Conservation (phyloP, 2,888 invertebrate species). For the Anorthoa munda region DNA sequence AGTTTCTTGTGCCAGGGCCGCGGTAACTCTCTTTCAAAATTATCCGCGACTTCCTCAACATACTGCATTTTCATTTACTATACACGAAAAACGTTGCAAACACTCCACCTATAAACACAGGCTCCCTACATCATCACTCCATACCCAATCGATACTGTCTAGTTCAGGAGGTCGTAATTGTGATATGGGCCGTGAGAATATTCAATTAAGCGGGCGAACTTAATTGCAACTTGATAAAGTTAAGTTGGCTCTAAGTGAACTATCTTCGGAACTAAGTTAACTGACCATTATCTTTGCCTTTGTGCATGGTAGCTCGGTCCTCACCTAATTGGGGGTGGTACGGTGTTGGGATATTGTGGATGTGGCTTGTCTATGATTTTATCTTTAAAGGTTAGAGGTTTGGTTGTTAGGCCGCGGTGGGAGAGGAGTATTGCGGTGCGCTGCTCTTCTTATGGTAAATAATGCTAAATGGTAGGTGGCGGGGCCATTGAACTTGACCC, state of each 20-base stretch:
- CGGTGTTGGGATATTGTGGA: conserved; percentile 70
- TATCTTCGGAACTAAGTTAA: conserved; percentile 90
- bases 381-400: too few relatives aligned
- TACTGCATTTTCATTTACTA: background rate
- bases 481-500: too few relatives aligned
- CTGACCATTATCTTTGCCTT: conserved; percentile 91
- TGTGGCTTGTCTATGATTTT: conserved; percentile 44
- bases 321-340: conserved; percentile 85
- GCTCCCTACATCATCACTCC: conserved; percentile 25
- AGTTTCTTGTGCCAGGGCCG: too few relatives aligned
- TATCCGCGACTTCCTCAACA: background rate
- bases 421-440: too few relatives aligned
- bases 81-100: background rate
- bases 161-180: conserved; percentile 88
- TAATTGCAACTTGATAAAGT: conserved; percentile 90
- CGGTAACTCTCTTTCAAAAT: too few relatives aligned
- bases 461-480: too few relatives aligned
- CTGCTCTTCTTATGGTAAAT: too few relatives aligned
- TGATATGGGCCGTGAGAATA: conserved; percentile 89
- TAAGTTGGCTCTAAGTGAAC: conserved; percentile 89
- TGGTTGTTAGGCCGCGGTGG: background rate
- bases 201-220: conserved; percentile 88
- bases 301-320: conserved; percentile 85
- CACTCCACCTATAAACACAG: background rate
- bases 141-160: conserved; percentile 80